phyloP scores from a whole-genome alignment of 2,113 vertebrate species.

The Lichenostomus cassidix region DNA sequence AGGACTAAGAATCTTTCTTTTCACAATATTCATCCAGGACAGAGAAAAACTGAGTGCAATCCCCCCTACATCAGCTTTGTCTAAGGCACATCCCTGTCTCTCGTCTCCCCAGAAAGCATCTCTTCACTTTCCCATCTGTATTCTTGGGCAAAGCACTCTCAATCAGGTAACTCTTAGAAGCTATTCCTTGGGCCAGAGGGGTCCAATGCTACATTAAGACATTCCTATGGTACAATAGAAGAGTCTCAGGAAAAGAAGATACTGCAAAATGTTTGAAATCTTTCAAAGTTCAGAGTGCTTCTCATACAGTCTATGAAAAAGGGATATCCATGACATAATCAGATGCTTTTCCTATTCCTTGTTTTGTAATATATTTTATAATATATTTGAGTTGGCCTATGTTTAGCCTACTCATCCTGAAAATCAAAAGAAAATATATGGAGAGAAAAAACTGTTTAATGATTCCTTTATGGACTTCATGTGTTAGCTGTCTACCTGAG shows the following conservation, averaged over 20 bases:
- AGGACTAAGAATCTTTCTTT: not conserved
- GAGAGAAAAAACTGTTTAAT: not conserved
- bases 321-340: not conserved
- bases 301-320: not conserved
- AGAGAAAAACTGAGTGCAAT: not conserved
- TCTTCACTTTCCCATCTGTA: not conserved
- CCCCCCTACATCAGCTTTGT: not conserved
- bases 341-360: not conserved
- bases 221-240: not conserved
- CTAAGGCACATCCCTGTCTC: not conserved
- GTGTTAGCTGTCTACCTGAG: not conserved
- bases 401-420: not conserved
- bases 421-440: not conserved
- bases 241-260: not conserved
- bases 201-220: not conserved
- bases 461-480: not conserved
- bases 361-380: not conserved
- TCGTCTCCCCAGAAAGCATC: not conserved
- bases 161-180: not conserved
- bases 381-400: not conserved
- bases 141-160: not conserved
- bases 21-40: not conserved
- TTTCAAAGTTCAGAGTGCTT: not conserved
- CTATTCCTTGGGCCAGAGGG: not conserved
- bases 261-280: not conserved